Base-by-base conservation (phyloP, 2,888 invertebrate species). In the Euphydryas editha region DNA sequence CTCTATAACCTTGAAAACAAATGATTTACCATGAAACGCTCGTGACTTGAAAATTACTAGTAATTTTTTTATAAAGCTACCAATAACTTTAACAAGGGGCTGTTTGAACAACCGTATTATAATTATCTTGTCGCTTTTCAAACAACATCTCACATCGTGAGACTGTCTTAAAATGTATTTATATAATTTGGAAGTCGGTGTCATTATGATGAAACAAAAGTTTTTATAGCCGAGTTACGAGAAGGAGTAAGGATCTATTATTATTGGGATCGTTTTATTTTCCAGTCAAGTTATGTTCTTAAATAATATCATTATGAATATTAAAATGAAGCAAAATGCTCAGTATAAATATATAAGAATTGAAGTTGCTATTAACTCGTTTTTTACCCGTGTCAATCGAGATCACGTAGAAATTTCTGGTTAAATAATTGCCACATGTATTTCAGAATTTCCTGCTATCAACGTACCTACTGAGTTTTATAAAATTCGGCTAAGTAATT, bases 151-250 rank as follows among this genome's bases (percentile, higher is more conserved):
- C 70, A 73, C 79, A 78, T 81, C 81, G 79, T 76, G 75, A 75
- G 79, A 74, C 75, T 71, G 69, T 62, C 65, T 64, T 64, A 64
- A 66, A 65, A 69, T 57, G 59, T 24, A 63, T 70, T 68, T 61
- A 64, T 46, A 72, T 73, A 76, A 81, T 82, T 82, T 84, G 78
- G 81, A 80, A 75, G 76, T 78, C 72, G 11, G n/a, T 30, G 83
- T 82, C 81, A 81, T 72, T 75, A 67, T 65, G 36, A 60, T 64
- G 61, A 66, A 62, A 55, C 65, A 59, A n/a, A 51, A 44, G 17
- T 57, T 47, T 59, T 42, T 64, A n/a, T 17, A 30, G 5, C 30
- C 36, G 36, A 30, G 47, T 36, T 46, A 42, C 15, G 46, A 30
- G 54, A 46, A 55, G 36, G 37, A 37, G 30, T 30, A 30, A 30